These are phyloP conservation scores for Tyrannus savana DNA, from an alignment of 2,113 vertebrate species.

Conservation along the genomic window DNA sequence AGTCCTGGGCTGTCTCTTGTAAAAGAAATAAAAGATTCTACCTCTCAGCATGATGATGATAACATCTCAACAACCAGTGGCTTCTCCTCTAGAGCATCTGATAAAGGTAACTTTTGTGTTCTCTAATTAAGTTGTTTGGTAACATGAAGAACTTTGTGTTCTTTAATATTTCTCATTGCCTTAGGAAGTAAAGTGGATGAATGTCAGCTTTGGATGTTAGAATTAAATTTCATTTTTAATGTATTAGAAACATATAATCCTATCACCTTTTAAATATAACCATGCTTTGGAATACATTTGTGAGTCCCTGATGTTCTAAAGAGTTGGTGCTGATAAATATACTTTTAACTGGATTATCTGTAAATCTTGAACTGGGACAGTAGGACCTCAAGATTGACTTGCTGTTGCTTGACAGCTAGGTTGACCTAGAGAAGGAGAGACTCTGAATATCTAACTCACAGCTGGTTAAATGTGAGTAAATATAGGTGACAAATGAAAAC, in stretches of 20 bases:
- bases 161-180: not conserved
- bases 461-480: not conserved
- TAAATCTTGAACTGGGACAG: not conserved
- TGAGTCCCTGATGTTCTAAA: not conserved
- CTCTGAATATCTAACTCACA: not conserved
- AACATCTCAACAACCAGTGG: conserved; percentile 99
- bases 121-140: not conserved
- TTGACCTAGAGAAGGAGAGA: not conserved
- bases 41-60: conserved; percentile 97
- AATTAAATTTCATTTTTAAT: not conserved
- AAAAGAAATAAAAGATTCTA: conserved; percentile 98
- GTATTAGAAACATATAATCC: not conserved
- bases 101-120: conserved; percentile 85
- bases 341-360: not conserved
- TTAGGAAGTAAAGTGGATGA: not conserved
- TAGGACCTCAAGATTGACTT: not conserved
- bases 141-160: not conserved
- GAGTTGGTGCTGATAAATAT: not conserved
- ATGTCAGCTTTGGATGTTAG: not conserved
- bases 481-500: not conserved
- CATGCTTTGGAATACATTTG: not conserved
- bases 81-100: conserved; percentile 97
- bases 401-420: not conserved
- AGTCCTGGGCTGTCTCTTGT: conserved; percentile 88
- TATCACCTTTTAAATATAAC: not conserved